phyloP scores from a whole-genome alignment of 2,888 invertebrate genomes.

The Lycia hirtaria region DNA sequence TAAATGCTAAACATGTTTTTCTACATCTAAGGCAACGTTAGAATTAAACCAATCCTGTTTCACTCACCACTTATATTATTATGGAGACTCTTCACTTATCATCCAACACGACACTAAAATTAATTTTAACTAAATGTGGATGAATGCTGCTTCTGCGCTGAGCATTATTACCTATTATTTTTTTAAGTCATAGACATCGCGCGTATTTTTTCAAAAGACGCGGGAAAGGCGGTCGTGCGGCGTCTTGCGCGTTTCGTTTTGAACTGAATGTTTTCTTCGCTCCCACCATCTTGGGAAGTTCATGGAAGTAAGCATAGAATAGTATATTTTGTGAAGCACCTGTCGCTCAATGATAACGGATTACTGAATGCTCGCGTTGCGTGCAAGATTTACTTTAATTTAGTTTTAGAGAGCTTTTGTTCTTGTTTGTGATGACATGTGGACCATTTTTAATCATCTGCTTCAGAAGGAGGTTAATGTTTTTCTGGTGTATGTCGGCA shows the following conservation, averaged over 20 bases:
- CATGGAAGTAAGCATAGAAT: conserved; percentile 22
- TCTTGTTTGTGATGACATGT: not conserved
- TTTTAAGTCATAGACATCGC: conserved; percentile 56
- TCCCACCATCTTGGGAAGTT: conserved; percentile 38
- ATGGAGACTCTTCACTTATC: conserved; percentile 55
- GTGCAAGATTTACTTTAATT: conserved; percentile 9
- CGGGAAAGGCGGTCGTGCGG: conserved; percentile 55
- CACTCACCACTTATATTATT: conserved; percentile 65
- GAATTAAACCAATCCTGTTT: conserved; percentile 59
- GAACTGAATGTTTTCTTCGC: conserved; percentile 70
- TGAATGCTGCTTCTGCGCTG: conserved; percentile 38
- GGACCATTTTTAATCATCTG: not conserved
- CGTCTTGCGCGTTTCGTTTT: conserved; percentile 63
- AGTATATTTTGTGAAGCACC: conserved; percentile 16
- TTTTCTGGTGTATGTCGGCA: too few relatives aligned
- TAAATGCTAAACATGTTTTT: conserved; percentile 56
- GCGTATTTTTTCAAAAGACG: conserved; percentile 55
- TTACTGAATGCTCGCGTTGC: conserved; percentile 18
- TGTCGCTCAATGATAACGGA: conserved; percentile 27
- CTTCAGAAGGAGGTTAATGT: too few relatives aligned
- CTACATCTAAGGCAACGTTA: conserved; percentile 49
- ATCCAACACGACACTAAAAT: conserved; percentile 52
- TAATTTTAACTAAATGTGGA: conserved; percentile 45
- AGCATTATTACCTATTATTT: conserved; percentile 50
- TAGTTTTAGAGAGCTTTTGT: conserved; percentile 1